Percentiles rank a stretch among this genome's conserved stretches.
phyloP scores from a whole-genome alignment of 2,888 invertebrate species.

The Arrhopalites spinosus region DNA sequence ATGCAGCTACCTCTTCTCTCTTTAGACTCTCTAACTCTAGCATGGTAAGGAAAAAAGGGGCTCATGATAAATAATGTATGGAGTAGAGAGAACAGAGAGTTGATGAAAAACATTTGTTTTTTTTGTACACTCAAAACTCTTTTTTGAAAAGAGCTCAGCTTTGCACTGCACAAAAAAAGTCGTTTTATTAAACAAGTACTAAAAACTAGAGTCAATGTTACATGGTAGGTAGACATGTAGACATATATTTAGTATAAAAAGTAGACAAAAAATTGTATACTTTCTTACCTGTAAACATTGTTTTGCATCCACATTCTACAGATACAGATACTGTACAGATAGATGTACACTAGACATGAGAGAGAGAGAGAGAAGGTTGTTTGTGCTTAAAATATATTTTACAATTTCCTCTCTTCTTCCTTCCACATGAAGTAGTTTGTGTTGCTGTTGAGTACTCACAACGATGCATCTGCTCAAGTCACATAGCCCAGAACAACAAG shows the following conservation, averaged over 20 bases:
- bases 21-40: not conserved
- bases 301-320: too few relatives aligned
- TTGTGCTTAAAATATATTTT: not conserved
- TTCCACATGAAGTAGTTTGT: slow-evolving; percentile 5
- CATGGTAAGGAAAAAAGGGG: not conserved
- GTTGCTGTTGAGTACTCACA: not conserved
- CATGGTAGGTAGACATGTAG: too few relatives aligned
- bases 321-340: not conserved
- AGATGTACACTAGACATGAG: not conserved
- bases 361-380: not conserved
- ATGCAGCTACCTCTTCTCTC: slow-evolving; percentile 14
- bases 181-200: slow-evolving; percentile 2
- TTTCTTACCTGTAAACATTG: too few relatives aligned
- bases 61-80: slow-evolving; percentile 7
- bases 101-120: slow-evolving; percentile 4
- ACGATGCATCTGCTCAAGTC: not conserved
- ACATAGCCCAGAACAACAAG: not conserved
- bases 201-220: not conserved
- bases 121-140: not conserved
- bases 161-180: slow-evolving; percentile 5
- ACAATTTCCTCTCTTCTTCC: not conserved
- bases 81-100: not conserved
- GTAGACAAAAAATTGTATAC: too few relatives aligned
- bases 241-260: too few relatives aligned
- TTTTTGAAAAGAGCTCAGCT: slow-evolving; percentile 1